phyloP scores from a whole-genome alignment of 2,888 invertebrate genomes.

The Eumerus sabulonum region DNA sequence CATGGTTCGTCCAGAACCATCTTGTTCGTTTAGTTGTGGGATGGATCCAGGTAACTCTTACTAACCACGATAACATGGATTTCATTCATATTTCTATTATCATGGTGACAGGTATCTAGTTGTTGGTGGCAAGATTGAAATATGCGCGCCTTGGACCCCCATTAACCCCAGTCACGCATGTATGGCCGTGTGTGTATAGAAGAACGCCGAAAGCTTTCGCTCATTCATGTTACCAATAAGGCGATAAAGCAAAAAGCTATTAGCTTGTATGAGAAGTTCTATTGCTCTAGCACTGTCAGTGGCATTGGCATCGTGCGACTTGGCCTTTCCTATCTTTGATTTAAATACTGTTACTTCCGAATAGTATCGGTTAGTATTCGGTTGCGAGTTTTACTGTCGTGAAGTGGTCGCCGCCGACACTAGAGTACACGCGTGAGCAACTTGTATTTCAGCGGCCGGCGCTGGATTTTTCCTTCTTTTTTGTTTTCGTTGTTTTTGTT shows the following conservation, averaged over 20 bases:
- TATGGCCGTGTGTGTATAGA: background rate
- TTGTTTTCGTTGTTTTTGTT: conserved; percentile 24
- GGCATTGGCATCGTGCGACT: background rate
- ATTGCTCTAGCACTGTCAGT: conserved; percentile 7
- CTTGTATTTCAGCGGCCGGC: background rate
- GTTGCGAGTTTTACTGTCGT: conserved; percentile 32
- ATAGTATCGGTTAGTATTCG: conserved; percentile 48
- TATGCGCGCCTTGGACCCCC: conserved; percentile 17
- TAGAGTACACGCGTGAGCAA: conserved; percentile 15
- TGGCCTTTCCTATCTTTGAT: conserved; percentile 15
- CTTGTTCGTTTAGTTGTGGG: too few relatives aligned
- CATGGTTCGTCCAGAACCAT: too few relatives aligned
- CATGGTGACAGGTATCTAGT: too few relatives aligned
- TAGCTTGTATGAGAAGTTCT: conserved; percentile 26
- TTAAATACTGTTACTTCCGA: conserved; percentile 54
- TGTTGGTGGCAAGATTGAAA: too few relatives aligned
- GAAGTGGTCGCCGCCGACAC: conserved; percentile 1
- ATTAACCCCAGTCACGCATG: background rate
- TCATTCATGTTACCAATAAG: conserved; percentile 14
- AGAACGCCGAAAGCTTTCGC: conserved; percentile 21
- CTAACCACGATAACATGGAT: too few relatives aligned
- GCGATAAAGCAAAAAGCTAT: conserved; percentile 7
- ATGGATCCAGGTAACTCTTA: too few relatives aligned
- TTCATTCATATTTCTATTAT: too few relatives aligned
- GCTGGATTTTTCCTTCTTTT: background rate